Percentiles rank a stretch among this genome's conserved stretches.
phyloP scores from a whole-genome alignment of 2,797 vertebrate genomes.

The Cryptoprocta ferox region DNA sequence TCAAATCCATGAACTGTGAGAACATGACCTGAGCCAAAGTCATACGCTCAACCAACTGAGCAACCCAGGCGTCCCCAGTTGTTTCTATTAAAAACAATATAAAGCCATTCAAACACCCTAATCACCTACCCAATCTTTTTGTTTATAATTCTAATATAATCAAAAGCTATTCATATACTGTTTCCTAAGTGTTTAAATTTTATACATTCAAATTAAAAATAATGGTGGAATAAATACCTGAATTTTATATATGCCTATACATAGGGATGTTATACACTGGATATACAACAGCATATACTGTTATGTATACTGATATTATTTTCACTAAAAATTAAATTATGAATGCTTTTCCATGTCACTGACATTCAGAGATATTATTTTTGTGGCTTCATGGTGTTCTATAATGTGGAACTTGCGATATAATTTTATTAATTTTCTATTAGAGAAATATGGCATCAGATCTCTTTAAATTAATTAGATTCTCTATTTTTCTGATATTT shows the following conservation, averaged over 20 bases:
- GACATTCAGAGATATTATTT: neutral
- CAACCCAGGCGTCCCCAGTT: no score
- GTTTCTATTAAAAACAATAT: neutral
- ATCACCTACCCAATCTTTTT: neutral
- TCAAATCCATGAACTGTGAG: no score
- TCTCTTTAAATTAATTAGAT: neutral
- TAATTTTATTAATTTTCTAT: slow-evolving; percentile 22
- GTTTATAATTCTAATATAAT: neutral
- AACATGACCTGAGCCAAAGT: no score
- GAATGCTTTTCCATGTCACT: neutral
- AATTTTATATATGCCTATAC: neutral
- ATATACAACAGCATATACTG: neutral
- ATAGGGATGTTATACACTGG: neutral
- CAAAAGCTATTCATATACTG: neutral
- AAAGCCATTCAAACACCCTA: neutral
- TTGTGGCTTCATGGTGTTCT: neutral
- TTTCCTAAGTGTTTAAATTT: neutral
- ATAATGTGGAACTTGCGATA: neutral
- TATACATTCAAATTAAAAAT: neutral
- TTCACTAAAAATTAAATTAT: slow-evolving; percentile 17
- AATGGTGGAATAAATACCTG: neutral
- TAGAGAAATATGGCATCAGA: neutral
- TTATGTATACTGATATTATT: neutral
- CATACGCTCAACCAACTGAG: no score
- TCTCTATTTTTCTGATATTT: neutral